Base-by-base conservation (phyloP, 2,797 vertebrate species). In the Coracias cyanogaster region DNA sequence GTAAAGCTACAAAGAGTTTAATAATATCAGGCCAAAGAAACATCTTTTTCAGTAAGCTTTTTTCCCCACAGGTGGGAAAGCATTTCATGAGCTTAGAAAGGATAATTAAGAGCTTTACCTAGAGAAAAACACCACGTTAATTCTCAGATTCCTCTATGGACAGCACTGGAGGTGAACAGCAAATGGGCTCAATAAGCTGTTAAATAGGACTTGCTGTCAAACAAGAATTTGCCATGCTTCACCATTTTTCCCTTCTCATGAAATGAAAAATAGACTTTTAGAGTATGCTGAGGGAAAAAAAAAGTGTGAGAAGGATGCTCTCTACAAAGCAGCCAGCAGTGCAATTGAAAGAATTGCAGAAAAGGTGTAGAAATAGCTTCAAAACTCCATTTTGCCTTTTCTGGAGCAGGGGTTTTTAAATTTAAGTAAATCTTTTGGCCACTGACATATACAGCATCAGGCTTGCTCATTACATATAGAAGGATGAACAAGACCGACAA, bases 81-180 rank as follows among this genome's bases (percentile, higher is more conserved):
- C 24, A 83, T 51, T 86, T 37, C 45, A 54, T 61, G 49, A 86
- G 29, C 9, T 83, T 67, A 65, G 41, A 71, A 77, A 91, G 15
- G 29, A 33, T 93, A 90, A 94, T 93, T 71, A 93, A 87, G 64
- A 74, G 15, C 37, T 91, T 89, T 82, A 89, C n/a, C 29, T 57
- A 22, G 37, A 86, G 69, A 58, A 86, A 90, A 48, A 3, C 49
- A 85, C 24, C 9, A 28, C 3, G 3, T 74, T 91, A 73, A 81
- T 91, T 92, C 86, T 57, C 20, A 7, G 11, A 66, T 83, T 28
- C n/a, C 43, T 86, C 49, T 48, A 19, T 19, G 80, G 91, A 81
- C 35, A 85, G 7, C n/a, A 12, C 4, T 62, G 54, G 17, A 81
- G 37, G 13, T n/a, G 39, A 91, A 37, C 21, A 71, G 61, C 15